Percentiles rank a stretch among this genome's conserved stretches.
These are phyloP conservation scores for Aldrovandia affinis DNA, from an alignment of 2,797 vertebrate species.

Conservation along the genomic window DNA sequence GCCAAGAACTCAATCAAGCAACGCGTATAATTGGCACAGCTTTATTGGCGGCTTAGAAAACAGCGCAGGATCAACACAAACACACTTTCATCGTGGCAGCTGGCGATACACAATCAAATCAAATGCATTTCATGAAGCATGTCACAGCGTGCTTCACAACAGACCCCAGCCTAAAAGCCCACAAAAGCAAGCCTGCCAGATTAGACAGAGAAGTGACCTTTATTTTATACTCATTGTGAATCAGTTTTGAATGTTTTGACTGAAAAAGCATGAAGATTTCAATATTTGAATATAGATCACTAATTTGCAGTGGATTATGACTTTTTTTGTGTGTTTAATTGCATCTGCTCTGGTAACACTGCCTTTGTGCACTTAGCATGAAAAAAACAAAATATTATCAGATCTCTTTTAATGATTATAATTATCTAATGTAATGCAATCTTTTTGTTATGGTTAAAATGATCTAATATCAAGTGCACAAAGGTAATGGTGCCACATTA, in stretches of 20 bases:
- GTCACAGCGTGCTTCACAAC: no score
- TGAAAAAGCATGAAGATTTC: not conserved
- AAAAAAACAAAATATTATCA: not conserved
- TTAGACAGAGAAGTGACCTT: not conserved
- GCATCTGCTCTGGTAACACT: not conserved
- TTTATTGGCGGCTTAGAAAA: conserved; percentile 17
- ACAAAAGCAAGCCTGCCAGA: no score
- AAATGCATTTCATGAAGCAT: no score
- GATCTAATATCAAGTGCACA: not conserved
- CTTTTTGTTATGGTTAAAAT: not conserved
- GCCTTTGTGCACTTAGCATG: not conserved
- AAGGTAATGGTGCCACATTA: not conserved
- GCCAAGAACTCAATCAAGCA: not conserved
- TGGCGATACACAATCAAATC: not conserved
- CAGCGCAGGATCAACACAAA: not conserved
- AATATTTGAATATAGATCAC: not conserved
- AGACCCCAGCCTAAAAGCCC: no score
- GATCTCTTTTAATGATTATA: not conserved
- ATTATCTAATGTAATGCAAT: not conserved
- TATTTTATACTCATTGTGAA: not conserved
- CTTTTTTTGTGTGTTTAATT: not conserved
- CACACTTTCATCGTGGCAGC: not conserved
- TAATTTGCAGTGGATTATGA: not conserved
- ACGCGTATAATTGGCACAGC: not conserved
- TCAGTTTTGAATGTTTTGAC: not conserved